Conservation (phyloP, 2,113 vertebrate species). For the Poeciliopsis occidentalis region DNA sequence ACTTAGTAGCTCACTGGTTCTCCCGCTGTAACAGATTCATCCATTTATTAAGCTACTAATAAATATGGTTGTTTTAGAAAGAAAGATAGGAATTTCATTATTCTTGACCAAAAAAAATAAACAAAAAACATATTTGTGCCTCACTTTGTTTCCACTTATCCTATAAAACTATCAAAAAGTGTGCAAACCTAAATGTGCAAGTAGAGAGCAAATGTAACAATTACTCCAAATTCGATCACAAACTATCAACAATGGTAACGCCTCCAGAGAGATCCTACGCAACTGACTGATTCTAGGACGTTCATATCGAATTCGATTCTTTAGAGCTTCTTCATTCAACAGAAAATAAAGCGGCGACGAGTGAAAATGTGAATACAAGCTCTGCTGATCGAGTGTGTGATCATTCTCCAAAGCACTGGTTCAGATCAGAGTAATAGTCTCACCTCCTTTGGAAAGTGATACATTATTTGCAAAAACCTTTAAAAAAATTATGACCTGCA, state of each 20-base stretch:
- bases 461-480: constrained; percentile 10
- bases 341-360: constrained; percentile 24
- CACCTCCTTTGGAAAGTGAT: constrained; percentile 8
- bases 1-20: background rate
- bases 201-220: constrained; percentile 45
- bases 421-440: constrained; percentile 11
- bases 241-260: constrained; percentile 31
- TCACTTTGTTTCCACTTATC: background rate
- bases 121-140: no score
- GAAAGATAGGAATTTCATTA: background rate
- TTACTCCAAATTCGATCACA: constrained; percentile 51
- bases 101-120: background rate
- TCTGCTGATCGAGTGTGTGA: constrained; percentile 9
- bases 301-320: constrained; percentile 12
- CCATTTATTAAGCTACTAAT: background rate
- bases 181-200: constrained; percentile 40
- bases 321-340: constrained; percentile 19
- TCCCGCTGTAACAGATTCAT: background rate
- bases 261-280: constrained; percentile 12
- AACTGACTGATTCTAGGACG: background rate
- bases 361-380: constrained; percentile 18
- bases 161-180: constrained; percentile 7
- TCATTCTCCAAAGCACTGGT: constrained; percentile 59
- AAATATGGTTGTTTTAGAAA: constrained; percentile 26
- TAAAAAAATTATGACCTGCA: constrained; percentile 22